phyloP scores from a whole-genome alignment of 2,888 invertebrate species.

The Polylopha cassiicola region DNA sequence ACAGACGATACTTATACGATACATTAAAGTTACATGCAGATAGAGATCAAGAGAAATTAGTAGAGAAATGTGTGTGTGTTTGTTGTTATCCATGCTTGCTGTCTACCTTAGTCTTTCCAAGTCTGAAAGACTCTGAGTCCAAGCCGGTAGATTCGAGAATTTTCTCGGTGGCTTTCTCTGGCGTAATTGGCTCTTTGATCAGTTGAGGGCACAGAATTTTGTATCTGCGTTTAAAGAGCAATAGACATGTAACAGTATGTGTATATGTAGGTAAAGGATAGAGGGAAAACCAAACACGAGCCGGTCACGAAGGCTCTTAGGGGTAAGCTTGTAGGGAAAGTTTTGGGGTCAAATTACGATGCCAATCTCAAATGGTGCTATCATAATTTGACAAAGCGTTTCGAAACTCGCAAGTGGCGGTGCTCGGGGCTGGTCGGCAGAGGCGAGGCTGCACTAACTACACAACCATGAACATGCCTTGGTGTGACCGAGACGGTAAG shows the following conservation, averaged over 20 bases:
- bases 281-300: conserved; percentile 52
- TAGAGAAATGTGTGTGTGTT: conserved; percentile 29
- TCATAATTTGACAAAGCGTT: conserved; percentile 49
- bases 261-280: conserved; percentile 33
- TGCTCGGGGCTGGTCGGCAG: conserved; percentile 16
- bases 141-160: conserved; percentile 90
- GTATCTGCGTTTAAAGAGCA: conserved; percentile 88
- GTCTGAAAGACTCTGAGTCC: conserved; percentile 94
- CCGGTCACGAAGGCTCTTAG: conserved; percentile 59
- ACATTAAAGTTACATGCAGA: conserved; percentile 5
- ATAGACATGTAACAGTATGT: conserved; percentile 54
- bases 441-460: too few species aligned
- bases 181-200: conserved; percentile 83
- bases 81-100: conserved; percentile 42
- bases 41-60: conserved; percentile 35
- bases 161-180: conserved; percentile 87
- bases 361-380: conserved; percentile 57
- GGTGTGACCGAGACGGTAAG: conserved; percentile 98
- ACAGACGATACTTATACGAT: conserved; percentile 2
- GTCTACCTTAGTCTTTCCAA: conserved; percentile 97
- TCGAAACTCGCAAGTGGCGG: conserved; percentile 44
- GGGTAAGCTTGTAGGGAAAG: conserved; percentile 41
- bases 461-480: conserved; percentile 86
- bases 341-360: conserved; percentile 46
- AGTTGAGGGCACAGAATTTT: conserved; percentile 98